Percentiles rank a stretch among this genome's conserved stretches.
phyloP scores from a whole-genome alignment of 2,113 vertebrate genomes.

The Suricata suricatta region DNA sequence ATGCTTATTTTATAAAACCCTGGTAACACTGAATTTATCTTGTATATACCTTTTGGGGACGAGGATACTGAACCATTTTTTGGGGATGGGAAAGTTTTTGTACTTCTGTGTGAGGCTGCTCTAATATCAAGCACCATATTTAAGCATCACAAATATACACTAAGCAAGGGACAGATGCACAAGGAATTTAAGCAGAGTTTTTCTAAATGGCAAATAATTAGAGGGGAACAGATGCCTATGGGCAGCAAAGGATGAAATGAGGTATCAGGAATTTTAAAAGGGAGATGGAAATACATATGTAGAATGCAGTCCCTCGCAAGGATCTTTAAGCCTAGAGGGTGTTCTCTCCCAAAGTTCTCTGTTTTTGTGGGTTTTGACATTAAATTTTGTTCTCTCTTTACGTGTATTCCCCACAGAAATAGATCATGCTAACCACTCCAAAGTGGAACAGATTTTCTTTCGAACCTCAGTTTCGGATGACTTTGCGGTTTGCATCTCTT shows the following conservation, averaged over 20 bases:
- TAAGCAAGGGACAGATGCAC: slow-evolving; percentile 70
- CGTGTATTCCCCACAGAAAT: neutral
- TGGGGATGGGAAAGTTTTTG: slow-evolving; percentile 29
- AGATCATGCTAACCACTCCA: slow-evolving; percentile 3
- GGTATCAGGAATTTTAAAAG: slow-evolving; percentile 66
- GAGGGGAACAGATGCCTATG: slow-evolving; percentile 39
- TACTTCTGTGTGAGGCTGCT: neutral
- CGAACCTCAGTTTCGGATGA: neutral
- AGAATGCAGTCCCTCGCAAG: slow-evolving; percentile 32
- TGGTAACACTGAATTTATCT: neutral
- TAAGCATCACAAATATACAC: slow-evolving; percentile 65
- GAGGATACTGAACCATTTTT: slow-evolving; percentile 6
- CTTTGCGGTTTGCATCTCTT: neutral
- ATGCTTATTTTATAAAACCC: slow-evolving; percentile 35
- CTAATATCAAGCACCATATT: neutral
- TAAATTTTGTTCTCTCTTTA: neutral
- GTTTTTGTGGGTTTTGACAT: neutral
- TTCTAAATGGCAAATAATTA: slow-evolving; percentile 69
- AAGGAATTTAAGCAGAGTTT: slow-evolving; percentile 67
- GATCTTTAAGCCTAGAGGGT: neutral
- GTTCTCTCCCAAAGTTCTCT: slow-evolving; percentile 1
- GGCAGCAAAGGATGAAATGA: slow-evolving; percentile 71
- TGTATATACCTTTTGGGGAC: neutral
- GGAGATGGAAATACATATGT: neutral
- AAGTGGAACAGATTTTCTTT: slow-evolving; percentile 6